phyloP scores from a whole-genome alignment of 2,888 invertebrate species.

The Schrankia costaestrigalis region DNA sequence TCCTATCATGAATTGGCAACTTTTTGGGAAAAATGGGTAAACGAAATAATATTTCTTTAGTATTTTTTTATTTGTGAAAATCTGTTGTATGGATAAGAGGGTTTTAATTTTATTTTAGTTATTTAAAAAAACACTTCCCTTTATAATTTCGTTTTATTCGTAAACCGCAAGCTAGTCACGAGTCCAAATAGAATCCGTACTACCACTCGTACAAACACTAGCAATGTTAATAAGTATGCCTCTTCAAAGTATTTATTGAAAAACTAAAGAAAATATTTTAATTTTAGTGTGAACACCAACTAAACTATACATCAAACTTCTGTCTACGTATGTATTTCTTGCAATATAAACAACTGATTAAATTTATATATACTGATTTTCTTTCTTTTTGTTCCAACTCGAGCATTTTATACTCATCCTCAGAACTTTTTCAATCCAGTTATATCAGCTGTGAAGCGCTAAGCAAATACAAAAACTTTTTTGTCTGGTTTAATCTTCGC shows the following conservation, averaged over 20 bases:
- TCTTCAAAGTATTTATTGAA: no score
- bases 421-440: conserved; percentile 79
- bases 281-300: not conserved
- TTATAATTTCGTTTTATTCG: no score
- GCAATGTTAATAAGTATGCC: no score
- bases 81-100: conserved; percentile 28
- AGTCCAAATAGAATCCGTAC: no score
- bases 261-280: no score
- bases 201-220: no score
- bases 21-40: conserved; percentile 43
- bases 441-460: conserved; percentile 77
- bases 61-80: conserved; percentile 40
- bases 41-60: conserved; percentile 40
- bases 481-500: conserved; percentile 74
- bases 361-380: conserved; percentile 67
- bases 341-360: no score
- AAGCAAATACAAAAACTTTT: conserved; percentile 79
- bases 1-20: conserved; percentile 68
- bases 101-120: no score
- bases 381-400: conserved; percentile 60
- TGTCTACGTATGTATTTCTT: no score
- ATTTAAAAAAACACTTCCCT: no score
- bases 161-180: no score
- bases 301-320: no score
- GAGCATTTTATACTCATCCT: conserved; percentile 76